Evolutionary conservation across 2,888 invertebrate genomes (phyloP).

Genomic region (Caenorhabditis wallacei): DNA sequence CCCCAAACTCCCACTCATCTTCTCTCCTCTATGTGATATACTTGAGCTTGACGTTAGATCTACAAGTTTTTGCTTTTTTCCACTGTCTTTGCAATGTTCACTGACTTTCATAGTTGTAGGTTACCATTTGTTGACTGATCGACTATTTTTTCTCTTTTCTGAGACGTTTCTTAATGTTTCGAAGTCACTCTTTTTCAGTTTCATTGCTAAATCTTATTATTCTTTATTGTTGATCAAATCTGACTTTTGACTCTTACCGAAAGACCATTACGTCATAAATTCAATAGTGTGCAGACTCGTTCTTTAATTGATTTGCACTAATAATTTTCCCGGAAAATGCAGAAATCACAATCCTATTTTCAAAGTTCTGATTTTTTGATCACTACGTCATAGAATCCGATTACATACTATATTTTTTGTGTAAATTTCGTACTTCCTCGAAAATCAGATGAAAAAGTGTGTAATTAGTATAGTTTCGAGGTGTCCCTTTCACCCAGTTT

Average conservation of each 20-base stretch:
- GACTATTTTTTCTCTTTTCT: slow-evolving; percentile 22
- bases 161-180: too few relatives aligned
- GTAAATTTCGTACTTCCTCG: slow-evolving; percentile 22
- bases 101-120: slow-evolving; percentile 19
- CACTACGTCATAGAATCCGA: slow-evolving; percentile 1
- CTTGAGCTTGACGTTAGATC: slow-evolving; percentile 64
- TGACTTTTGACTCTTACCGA: slow-evolving; percentile 19
- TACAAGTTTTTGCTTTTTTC: slow-evolving; percentile 56
- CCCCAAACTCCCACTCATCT: slow-evolving; percentile 56
- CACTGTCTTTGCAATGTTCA: slow-evolving; percentile 31
- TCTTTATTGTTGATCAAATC: neutral
- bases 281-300: slow-evolving; percentile 1
- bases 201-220: neutral
- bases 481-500: slow-evolving; percentile 50
- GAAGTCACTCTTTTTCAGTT: too few relatives aligned
- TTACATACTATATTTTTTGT: slow-evolving; percentile 8
- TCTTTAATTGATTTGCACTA: neutral
- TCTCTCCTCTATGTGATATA: slow-evolving; percentile 59
- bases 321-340: neutral
- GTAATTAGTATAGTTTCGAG: slow-evolving; percentile 64
- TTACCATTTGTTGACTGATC: slow-evolving; percentile 42
- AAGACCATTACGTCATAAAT: slow-evolving; percentile 17
- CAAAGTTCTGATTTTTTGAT: neutral
- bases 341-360: neutral
- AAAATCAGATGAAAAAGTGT: slow-evolving; percentile 31